Percentiles rank a stretch among this genome's conserved stretches.
Evolutionary conservation across 2,797 vertebrate species (phyloP).

Genomic region (Danio albolineatus): DNA sequence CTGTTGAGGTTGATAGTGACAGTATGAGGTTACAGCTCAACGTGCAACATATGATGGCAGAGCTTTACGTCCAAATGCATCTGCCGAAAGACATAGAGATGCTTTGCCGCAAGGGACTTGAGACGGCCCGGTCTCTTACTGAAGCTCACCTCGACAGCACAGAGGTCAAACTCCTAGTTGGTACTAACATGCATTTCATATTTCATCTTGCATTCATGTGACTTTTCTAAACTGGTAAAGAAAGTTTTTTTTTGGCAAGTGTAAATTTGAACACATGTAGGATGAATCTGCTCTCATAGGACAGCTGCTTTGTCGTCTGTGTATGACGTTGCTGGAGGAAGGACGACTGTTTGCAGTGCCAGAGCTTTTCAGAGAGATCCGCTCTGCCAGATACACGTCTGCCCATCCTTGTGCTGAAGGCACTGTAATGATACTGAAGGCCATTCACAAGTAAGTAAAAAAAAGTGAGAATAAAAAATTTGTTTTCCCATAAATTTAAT

Average conservation of each 20-base stretch:
- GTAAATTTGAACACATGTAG: not conserved
- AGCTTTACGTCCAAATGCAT: constrained; percentile 35
- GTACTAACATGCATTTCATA: constrained; percentile 10
- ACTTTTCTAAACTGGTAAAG: not conserved
- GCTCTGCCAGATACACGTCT: constrained; percentile 44
- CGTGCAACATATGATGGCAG: constrained; percentile 35
- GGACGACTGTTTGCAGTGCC: constrained; percentile 48
- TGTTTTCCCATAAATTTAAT: not conserved
- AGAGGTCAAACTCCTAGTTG: constrained; percentile 40
- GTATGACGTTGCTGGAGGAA: constrained; percentile 47
- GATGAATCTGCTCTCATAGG: constrained; percentile 52
- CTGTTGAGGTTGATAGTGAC: not conserved
- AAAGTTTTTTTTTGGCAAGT: not conserved
- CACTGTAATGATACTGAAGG: constrained; percentile 58
- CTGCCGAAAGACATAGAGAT: constrained; percentile 27
- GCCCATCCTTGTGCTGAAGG: constrained; percentile 56
- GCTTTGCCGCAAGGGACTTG: constrained; percentile 36
- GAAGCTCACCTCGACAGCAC: not conserved
- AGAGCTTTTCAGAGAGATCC: constrained; percentile 48
- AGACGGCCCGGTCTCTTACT: constrained; percentile 17
- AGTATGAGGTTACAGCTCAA: constrained; percentile 19
- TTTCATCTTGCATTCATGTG: not conserved
- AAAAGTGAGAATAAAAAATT: not conserved
- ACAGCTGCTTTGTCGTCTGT: constrained; percentile 61
- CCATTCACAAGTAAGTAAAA: constrained; percentile 62